Conservation (phyloP, 2,888 invertebrate genomes). For the Erpobdella octoculata region DNA sequence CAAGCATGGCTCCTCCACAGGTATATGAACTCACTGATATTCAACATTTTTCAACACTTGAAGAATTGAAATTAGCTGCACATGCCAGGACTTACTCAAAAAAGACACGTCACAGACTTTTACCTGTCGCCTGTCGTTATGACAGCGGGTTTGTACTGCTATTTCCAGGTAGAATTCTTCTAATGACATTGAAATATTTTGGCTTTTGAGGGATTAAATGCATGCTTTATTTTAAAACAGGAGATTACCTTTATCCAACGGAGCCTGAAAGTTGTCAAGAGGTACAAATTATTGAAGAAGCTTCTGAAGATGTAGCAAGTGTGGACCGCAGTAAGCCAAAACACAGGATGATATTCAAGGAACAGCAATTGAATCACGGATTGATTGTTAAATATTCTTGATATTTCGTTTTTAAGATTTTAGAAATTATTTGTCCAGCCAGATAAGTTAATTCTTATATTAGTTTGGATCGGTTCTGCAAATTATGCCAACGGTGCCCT, state of each 20-base stretch:
- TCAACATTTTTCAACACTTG: neutral
- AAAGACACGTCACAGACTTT: conserved; percentile 13
- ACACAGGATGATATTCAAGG: no score
- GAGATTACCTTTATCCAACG: conserved; percentile 30
- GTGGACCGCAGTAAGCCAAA: neutral
- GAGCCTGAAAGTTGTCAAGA: conserved; percentile 18
- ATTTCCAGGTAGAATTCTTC: conserved; percentile 31
- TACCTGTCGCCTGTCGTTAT: conserved; percentile 29
- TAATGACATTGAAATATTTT: neutral
- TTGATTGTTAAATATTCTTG: no score
- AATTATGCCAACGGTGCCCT: no score
- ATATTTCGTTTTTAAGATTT: no score
- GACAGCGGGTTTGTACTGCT: conserved; percentile 28
- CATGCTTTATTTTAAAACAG: no score
- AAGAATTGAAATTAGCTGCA: conserved; percentile 23
- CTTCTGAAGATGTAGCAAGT: neutral
- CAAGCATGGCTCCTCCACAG: conserved; percentile 33
- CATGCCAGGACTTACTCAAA: conserved; percentile 10
- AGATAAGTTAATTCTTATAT: no score
- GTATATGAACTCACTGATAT: conserved; percentile 32
- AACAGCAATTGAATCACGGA: no score
- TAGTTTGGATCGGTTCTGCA: no score
- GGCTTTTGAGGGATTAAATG: no score
- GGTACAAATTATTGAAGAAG: no score
- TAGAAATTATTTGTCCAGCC: no score